Evolutionary conservation across 2,113 vertebrate species (phyloP).

Genomic region (Eclectus roratus): DNA sequence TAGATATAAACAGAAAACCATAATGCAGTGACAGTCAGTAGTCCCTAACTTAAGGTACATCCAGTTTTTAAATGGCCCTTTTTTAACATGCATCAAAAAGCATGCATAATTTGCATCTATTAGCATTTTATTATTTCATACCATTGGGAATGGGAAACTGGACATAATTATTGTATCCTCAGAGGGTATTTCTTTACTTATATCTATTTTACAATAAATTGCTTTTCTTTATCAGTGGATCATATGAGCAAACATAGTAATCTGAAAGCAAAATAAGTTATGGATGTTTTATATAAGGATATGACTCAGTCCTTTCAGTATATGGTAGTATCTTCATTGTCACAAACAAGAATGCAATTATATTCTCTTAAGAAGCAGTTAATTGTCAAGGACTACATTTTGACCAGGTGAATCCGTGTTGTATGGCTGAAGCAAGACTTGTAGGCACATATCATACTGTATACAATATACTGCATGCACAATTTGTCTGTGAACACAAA

Average conservation of each 20-base stretch:
- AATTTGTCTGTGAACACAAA: background rate
- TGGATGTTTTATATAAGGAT: conserved; percentile 43
- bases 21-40: conserved; percentile 36
- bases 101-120: conserved; percentile 83
- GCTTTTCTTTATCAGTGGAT: conserved; percentile 62
- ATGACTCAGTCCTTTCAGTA: conserved; percentile 19
- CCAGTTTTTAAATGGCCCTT: conserved; percentile 65
- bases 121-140: conserved; percentile 82
- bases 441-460: too few species aligned
- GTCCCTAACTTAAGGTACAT: conserved; percentile 61
- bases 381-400: background rate
- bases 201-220: conserved; percentile 72
- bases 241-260: background rate
- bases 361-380: background rate
- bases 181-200: conserved; percentile 74
- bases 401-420: background rate
- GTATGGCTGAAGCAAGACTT: background rate
- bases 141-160: conserved; percentile 68
- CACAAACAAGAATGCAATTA: conserved; percentile 31
- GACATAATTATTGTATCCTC: conserved; percentile 78
- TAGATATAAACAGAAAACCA: conserved; percentile 52
- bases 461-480: background rate
- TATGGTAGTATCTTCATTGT: conserved; percentile 39
- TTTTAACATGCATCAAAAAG: conserved; percentile 78
- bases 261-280: conserved; percentile 65